These are phyloP conservation scores for Phengaris arion DNA, from an alignment of 2,888 invertebrate genomes.

Conservation along the genomic window DNA sequence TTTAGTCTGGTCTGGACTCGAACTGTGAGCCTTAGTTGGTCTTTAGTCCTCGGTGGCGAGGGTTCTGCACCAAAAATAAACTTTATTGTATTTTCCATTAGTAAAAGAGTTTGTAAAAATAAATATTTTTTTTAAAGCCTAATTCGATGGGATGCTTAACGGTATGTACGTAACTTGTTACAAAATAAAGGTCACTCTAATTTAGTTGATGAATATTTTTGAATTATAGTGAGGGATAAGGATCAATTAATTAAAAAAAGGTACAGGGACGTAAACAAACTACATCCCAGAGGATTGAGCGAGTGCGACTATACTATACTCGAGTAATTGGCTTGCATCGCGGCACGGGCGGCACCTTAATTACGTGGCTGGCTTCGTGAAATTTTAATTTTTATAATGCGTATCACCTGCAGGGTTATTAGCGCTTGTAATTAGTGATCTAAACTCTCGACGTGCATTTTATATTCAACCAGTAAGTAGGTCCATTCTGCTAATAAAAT, in stretches of 20 bases:
- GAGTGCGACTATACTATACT: constrained; percentile 44
- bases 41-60: too few relatives aligned
- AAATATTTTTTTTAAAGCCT: too few relatives aligned
- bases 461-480: too few relatives aligned
- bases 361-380: constrained; percentile 56
- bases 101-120: too few relatives aligned
- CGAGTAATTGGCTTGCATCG: constrained; percentile 60
- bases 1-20: too few relatives aligned
- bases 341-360: constrained; percentile 53
- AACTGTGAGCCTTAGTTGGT: too few relatives aligned
- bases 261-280: constrained; percentile 31
- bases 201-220: not conserved
- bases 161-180: too few relatives aligned
- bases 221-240: not conserved
- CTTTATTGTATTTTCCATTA: too few relatives aligned
- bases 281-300: constrained; percentile 50
- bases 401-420: constrained; percentile 24
- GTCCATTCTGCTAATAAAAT: too few relatives aligned
- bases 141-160: too few relatives aligned
- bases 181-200: not conserved
- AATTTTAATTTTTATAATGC: constrained; percentile 63
- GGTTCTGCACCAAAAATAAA: too few relatives aligned
- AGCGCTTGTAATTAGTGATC: constrained; percentile 12
- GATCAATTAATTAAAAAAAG: constrained; percentile 33
- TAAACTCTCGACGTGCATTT: not conserved